Base-by-base conservation (phyloP, 2,113 vertebrate genomes). In the Dascyllus trimaculatus region DNA sequence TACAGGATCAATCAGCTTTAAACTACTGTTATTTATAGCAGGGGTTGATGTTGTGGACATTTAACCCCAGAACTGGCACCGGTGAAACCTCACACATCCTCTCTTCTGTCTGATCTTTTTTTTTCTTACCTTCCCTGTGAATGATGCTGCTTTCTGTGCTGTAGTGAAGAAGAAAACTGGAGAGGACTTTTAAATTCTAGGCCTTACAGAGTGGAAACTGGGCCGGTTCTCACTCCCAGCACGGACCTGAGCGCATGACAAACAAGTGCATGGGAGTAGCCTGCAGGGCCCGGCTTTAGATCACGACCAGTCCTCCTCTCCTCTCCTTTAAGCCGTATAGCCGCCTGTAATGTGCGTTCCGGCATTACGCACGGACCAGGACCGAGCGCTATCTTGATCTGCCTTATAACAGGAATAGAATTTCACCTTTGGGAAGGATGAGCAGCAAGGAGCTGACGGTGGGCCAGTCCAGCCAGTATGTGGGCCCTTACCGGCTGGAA, bases 401-500 rank as follows among this genome's bases (percentile, higher is more conserved):
- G 80, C 84, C 81, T 88, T 64, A 14, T 59, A 73, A 62, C 64
- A 26, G 68, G 61, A 75, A 45, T 22, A 78, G 4, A 22, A 40
- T 68, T 74, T 46, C 60, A 78, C 67, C 71, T 54, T 59, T 21
- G 21, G 71, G 66, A 81, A 94, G 68, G 65, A 95, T 95, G 95
- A 95, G 93, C 88, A 93, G 93, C 83, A 95, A 95, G 79, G 95
- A 95, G 89, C 81, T 93, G 82, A 90, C 93, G 17, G 85, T 76
- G 83, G 93, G 90, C 84, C 94, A 91, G 91, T 91, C 94, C 84
- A 94, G 63, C 85, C 95, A 95, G 88, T 94, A 94, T n/a, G 95
- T 95, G 80, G 95, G 95, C 82, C 95, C 95, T 43, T 95, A 95
- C 82, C 92, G 94, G 60, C 90, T 95, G 91, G 95, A 95, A 90